These are phyloP conservation scores for Lepidochitona cinerea DNA, from an alignment of 2,888 invertebrate species.

Conservation along the genomic window DNA sequence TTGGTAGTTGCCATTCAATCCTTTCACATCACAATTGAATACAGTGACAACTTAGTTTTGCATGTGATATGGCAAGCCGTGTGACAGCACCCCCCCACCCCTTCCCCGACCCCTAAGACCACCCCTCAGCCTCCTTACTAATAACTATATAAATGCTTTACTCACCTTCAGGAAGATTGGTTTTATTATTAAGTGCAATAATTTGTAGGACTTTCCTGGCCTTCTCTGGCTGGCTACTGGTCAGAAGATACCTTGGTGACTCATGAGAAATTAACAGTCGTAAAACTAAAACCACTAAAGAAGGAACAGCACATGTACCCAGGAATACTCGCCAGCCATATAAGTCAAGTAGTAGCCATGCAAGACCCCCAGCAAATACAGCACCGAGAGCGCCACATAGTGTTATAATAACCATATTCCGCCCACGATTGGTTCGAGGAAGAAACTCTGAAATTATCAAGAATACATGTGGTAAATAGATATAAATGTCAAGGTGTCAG, in stretches of 20 bases:
- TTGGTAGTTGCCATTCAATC: no score
- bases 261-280: constrained; percentile 44
- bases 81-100: no score
- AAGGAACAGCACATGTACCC: constrained; percentile 50
- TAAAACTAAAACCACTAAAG: constrained; percentile 38
- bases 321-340: constrained; percentile 55
- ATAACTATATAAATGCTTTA: not conserved
- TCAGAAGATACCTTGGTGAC: constrained; percentile 53
- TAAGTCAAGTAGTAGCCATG: constrained; percentile 51
- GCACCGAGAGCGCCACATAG: constrained; percentile 61
- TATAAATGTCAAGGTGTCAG: no score
- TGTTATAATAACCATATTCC: constrained; percentile 55
- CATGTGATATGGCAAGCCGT: no score
- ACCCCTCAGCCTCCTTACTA: no score
- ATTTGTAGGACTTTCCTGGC: constrained; percentile 41
- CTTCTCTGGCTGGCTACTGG: constrained; percentile 39
- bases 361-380: constrained; percentile 47
- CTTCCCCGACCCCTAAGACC: no score
- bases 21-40: no score
- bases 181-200: constrained; percentile 44
- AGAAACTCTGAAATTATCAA: constrained; percentile 43
- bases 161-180: constrained; percentile 36
- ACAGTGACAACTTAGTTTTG: no score
- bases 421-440: constrained; percentile 49
- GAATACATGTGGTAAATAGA: not conserved